Base-by-base conservation (phyloP, 64 coral and sea anemone genomes). In the Cladopsammia gracilis region DNA sequence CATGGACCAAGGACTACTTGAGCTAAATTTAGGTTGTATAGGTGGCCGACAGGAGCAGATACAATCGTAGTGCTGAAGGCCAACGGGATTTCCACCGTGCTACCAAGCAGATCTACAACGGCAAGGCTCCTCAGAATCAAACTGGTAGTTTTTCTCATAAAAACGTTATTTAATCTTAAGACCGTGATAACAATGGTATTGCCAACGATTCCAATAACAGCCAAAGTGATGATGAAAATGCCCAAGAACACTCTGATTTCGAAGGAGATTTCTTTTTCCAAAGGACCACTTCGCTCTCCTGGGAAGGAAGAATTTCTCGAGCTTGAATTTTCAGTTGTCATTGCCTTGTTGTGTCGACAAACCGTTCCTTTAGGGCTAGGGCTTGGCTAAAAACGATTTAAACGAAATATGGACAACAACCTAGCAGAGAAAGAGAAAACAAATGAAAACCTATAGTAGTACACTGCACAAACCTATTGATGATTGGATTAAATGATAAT, bases 101-200 rank as follows among this genome's bases (percentile, higher is more conserved):
- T 48, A 48, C 71, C 42, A 47, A 75, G 46, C 7, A 75, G 43
- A 20, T 48, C 71, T 48, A 75, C 46, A 4, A 19, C 43, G 6
- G 71, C 44, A 75, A 75, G 71, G 25, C 71, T 75, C 0, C 11
- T 75, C 15, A 75, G 14, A 75, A 75, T 75, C 44, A 48, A 20
- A 75, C 43, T 48, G 14, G 71, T 75, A 48, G 44, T 48, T 13
- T 75, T 75, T 75, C 71, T 48, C 2, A 4, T 75, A 42, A 75
- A 75, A 6, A 48, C 18, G 43, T 48, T 48, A 3, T 20, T 75
- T 7, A 75, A 1, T 75, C 15, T 46, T 16, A 75, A 13, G 14
- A 75, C 71, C 18, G 44, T 75, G 15, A 75, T 8, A 34, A 75
- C 71, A 6, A 48, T 75, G 45, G 71, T 75, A 44, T 75, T 75